phyloP scores from a whole-genome alignment of 2,888 invertebrate species.

The Cartodere bifasciata region DNA sequence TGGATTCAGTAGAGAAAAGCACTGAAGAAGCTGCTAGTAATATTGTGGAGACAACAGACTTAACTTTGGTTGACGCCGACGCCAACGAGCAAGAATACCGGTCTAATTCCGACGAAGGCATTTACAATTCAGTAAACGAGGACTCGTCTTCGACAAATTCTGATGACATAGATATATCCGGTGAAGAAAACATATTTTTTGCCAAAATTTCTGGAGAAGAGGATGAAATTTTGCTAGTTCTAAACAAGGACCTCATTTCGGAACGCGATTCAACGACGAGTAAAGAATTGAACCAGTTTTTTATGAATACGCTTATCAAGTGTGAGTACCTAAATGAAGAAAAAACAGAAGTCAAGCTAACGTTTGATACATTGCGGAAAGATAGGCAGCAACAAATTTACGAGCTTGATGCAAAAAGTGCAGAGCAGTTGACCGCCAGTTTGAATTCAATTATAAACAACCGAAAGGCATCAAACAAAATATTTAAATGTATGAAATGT shows the following conservation, averaged over 20 bases:
- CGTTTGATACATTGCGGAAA: slow-evolving; percentile 48
- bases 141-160: slow-evolving; percentile 19
- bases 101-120: slow-evolving; percentile 2
- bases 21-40: slow-evolving; percentile 19
- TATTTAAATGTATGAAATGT: slow-evolving; percentile 50
- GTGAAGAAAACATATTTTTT: slow-evolving; percentile 30
- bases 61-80: slow-evolving; percentile 1
- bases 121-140: slow-evolving; percentile 5
- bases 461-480: slow-evolving; percentile 33
- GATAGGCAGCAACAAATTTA: slow-evolving; percentile 46
- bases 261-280: slow-evolving; percentile 28
- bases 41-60: not conserved
- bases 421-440: slow-evolving; percentile 30
- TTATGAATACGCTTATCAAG: slow-evolving; percentile 38
- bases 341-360: slow-evolving; percentile 37
- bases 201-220: slow-evolving; percentile 28
- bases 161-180: slow-evolving; percentile 26
- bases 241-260: slow-evolving; percentile 28
- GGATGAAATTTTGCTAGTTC: slow-evolving; percentile 30
- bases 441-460: slow-evolving; percentile 23
- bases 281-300: slow-evolving; percentile 35
- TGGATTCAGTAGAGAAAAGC: slow-evolving; percentile 29
- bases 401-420: slow-evolving; percentile 41
- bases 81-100: slow-evolving; percentile 2
- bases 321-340: slow-evolving; percentile 32